Conservation (phyloP, 2,113 vertebrate genomes). For the Perca flavescens region DNA sequence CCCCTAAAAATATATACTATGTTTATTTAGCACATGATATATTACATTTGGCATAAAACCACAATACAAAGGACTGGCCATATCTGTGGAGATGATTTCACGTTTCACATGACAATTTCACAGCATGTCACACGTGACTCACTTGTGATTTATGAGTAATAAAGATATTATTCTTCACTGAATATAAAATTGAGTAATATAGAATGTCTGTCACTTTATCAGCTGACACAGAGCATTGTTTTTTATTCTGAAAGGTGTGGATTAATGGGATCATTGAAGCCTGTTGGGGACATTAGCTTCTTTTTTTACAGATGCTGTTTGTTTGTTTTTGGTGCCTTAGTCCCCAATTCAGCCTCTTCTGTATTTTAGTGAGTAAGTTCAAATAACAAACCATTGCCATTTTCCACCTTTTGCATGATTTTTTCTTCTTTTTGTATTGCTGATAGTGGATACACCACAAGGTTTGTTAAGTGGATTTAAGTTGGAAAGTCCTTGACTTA, state of each 20-base stretch:
- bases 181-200: constrained; percentile 45
- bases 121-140: not conserved
- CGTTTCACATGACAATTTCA: constrained; percentile 49
- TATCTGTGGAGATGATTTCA: constrained; percentile 37
- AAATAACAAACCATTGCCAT: constrained; percentile 7
- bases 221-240: not conserved
- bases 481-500: constrained; percentile 9
- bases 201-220: constrained; percentile 31
- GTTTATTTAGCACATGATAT: constrained; percentile 24
- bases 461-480: not conserved
- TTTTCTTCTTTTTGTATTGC: not conserved
- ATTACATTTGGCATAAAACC: constrained; percentile 25
- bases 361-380: not conserved
- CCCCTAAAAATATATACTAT: constrained; percentile 5
- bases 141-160: constrained; percentile 48
- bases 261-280: constrained; percentile 16
- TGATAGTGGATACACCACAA: constrained; percentile 2
- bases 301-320: constrained; percentile 10
- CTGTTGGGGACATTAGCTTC: constrained; percentile 17
- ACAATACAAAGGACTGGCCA: constrained; percentile 2
- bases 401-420: not conserved
- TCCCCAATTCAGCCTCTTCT: not conserved
- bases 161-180: constrained; percentile 43
- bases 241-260: constrained; percentile 20
- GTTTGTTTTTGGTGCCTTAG: not conserved